These are phyloP conservation scores for Heliconius hortense DNA, from an alignment of 2,888 invertebrate genomes.

Conservation along the genomic window DNA sequence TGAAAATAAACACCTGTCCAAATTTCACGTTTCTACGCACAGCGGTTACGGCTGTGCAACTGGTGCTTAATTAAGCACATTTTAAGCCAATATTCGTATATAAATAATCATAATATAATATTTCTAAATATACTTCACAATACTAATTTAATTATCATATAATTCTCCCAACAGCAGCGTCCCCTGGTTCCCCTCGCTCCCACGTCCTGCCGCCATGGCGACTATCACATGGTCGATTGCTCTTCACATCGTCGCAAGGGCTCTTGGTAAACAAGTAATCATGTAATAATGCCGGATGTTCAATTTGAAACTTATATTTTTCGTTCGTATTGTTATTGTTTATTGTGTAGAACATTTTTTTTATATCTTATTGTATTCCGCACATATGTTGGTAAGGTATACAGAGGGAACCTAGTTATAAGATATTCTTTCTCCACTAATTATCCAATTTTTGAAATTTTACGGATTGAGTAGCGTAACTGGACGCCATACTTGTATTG, in stretches of 20 bases:
- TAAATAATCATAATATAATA: not conserved
- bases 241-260: conserved; percentile 14
- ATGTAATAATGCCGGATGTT: not conserved
- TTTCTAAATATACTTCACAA: not conserved
- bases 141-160: not conserved
- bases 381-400: too few species aligned
- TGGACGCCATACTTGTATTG: too few species aligned
- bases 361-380: too few species aligned
- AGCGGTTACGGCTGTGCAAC: too few species aligned
- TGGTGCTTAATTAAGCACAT: not conserved
- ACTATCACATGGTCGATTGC: conserved; percentile 28
- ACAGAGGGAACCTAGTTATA: too few species aligned
- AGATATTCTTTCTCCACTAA: too few species aligned
- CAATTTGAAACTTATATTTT: not conserved
- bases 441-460: too few species aligned
- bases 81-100: too few species aligned
- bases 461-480: too few species aligned
- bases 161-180: not conserved
- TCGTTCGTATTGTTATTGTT: not conserved
- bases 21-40: too few species aligned
- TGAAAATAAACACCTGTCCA: too few species aligned
- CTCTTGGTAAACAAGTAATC: not conserved
- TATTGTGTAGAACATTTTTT: not conserved
- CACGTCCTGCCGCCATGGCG: not conserved
- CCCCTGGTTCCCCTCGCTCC: conserved; percentile 13